Percentiles rank a stretch among this genome's conserved stretches.
phyloP scores from a whole-genome alignment of 2,888 invertebrate species.

The Helobdella robusta region DNA sequence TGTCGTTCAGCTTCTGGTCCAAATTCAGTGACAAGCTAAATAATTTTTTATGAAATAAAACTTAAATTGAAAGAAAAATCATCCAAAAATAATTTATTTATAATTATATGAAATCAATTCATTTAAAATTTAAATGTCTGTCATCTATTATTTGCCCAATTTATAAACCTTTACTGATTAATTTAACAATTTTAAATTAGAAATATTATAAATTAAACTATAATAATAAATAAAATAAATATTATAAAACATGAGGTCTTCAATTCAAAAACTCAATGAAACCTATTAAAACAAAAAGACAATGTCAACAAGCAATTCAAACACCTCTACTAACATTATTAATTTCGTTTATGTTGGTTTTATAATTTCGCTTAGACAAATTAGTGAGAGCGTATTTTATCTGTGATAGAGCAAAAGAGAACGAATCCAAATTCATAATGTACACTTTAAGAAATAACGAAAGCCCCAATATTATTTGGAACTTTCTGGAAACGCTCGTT shows the following conservation, averaged over 20 bases:
- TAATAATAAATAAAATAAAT: no score
- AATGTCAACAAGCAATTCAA: no score
- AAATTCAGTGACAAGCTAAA: constrained; percentile 75
- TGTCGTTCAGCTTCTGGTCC: constrained; percentile 94
- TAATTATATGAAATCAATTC: background rate
- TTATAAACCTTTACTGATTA: background rate
- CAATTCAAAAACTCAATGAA: no score
- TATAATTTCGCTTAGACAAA: constrained; percentile 89
- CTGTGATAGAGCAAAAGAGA: constrained; percentile 96
- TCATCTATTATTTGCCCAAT: background rate
- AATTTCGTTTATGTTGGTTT: constrained; percentile 77
- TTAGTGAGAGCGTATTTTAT: constrained; percentile 91
- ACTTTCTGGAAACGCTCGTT: constrained; percentile 12
- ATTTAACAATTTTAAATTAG: background rate
- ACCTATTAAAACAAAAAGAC: no score
- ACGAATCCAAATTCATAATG: constrained; percentile 71
- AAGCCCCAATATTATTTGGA: constrained; percentile 59
- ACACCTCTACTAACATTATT: constrained; percentile 71
- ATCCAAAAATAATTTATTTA: no score
- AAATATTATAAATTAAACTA: no score
- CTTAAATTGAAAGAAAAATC: background rate
- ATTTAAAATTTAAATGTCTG: background rate
- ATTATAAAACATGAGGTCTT: no score
- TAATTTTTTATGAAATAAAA: background rate
- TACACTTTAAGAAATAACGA: constrained; percentile 64